Conservation (phyloP, 2,113 vertebrate genomes). For the Datnioides undecimradiatus region DNA sequence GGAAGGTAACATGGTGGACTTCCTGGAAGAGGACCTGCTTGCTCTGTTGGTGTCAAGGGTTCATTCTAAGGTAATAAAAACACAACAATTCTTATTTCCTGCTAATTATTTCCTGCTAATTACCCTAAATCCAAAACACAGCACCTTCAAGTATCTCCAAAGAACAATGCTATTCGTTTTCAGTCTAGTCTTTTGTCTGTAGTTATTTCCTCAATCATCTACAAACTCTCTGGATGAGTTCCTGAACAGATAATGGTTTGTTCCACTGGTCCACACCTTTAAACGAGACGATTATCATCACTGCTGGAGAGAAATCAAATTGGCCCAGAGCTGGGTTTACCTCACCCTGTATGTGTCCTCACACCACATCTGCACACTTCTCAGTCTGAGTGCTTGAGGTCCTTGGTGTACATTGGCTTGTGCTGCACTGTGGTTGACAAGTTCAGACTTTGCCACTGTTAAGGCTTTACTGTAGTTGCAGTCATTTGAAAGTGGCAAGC, state of each 20-base stretch:
- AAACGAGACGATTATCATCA: constrained; percentile 75
- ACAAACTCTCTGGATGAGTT: constrained; percentile 5
- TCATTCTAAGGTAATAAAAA: no score
- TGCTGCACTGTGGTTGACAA: constrained; percentile 14
- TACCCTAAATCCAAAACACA: no score
- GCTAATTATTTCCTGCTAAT: no score
- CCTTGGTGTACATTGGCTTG: constrained; percentile 31
- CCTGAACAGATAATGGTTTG: constrained; percentile 60
- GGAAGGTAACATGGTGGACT: no score
- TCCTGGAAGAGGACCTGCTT: no score
- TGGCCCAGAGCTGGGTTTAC: constrained; percentile 42
- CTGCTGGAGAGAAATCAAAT: constrained; percentile 74
- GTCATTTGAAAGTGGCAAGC: constrained; percentile 63
- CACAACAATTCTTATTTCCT: no score
- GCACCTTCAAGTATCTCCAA: constrained; percentile 22
- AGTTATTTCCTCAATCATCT: neutral
- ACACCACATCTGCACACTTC: constrained; percentile 67
- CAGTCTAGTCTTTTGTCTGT: neutral
- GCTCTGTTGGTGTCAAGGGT: no score
- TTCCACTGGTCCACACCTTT: constrained; percentile 71
- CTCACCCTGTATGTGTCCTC: constrained; percentile 49
- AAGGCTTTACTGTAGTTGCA: constrained; percentile 43
- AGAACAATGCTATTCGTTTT: neutral
- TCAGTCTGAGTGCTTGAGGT: constrained; percentile 3
- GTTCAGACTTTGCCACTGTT: constrained; percentile 30